Base-by-base conservation (phyloP, 2,888 invertebrate species). In the Linyphia triangularis region DNA sequence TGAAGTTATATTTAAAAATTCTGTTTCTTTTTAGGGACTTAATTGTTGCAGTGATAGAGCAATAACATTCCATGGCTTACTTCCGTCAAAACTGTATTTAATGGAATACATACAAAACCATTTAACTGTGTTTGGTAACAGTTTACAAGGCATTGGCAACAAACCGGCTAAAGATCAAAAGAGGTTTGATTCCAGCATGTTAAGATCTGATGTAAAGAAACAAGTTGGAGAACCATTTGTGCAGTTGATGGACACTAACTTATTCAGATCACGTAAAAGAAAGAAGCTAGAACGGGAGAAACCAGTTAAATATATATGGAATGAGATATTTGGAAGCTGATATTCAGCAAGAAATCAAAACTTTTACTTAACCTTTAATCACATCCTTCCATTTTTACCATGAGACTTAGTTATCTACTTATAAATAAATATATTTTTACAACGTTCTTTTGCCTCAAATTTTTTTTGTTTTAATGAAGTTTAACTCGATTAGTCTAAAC, bases 11-110 rank as follows among this genome's bases (percentile, higher is more conserved):
- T n/a, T n/a, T n/a, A n/a, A 16, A 24, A 24, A 63, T 63, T 24
- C 24, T 77, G 9, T 28, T 65, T 72, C 73, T 40, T 88, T 59
- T 10, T 57, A 91, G 89, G 91, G 91, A 9, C 88, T 90, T 30
- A 85, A 91, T 26, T 91, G 91, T 72, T 91, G 91, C 61, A 91
- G 91, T 70, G 90, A 91, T 78, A 72, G 85, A 69, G 91, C 90
- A 16, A 90, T 91, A 10, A 91, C 91, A 65, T 91, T 91, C 30
- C 91, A 90, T 85, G 91, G 90, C n/a, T 70, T 91, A 26, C 37
- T 88, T 22, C 85, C 90, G 5, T 77, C 90, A 51, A 82, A 89
- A 24, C 88, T 89, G 88, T 90, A 90, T 69, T 82, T 90, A 40
- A 85, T 90, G 79, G 89, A 90, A 69, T 90, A 90, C 40, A 43